A percentile compares a stretch with the other conserved stretches of the same genome.
Conservation (phyloP, 2,888 invertebrate species). For the Tetragonula carbonaria region DNA sequence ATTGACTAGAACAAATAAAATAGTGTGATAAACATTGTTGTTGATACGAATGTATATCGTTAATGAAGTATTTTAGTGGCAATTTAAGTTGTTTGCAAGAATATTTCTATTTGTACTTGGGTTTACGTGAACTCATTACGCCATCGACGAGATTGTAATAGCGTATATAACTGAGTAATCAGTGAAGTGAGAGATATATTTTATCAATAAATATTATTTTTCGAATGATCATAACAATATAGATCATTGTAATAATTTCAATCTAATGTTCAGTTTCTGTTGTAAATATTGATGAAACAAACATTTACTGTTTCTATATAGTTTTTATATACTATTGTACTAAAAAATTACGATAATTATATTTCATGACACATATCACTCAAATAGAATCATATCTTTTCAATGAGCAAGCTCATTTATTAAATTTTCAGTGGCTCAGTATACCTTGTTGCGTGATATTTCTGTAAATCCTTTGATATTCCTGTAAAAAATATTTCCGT, state of each 20-base stretch:
- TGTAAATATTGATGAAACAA: not conserved
- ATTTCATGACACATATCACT: not conserved
- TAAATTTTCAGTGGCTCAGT: not conserved
- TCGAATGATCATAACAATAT: not conserved
- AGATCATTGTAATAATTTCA: not conserved
- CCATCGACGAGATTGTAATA: constrained; percentile 24
- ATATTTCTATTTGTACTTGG: constrained; percentile 43
- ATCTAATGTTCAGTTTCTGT: not conserved
- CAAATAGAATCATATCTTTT: not conserved
- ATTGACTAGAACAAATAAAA: constrained; percentile 2
- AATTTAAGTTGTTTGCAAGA: constrained; percentile 42
- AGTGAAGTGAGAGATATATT: not conserved
- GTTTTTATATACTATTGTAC: not conserved
- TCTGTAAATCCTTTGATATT: not conserved
- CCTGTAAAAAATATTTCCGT: not conserved
- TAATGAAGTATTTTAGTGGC: constrained; percentile 27
- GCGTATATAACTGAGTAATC: constrained; percentile 22
- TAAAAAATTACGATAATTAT: too few relatives aligned
- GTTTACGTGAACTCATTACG: constrained; percentile 29
- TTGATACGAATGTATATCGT: constrained; percentile 10
- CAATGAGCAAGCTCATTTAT: not conserved
- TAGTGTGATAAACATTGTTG: constrained; percentile 7
- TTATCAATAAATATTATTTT: constrained; percentile 29
- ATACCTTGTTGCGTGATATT: not conserved
- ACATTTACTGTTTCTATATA: not conserved